Conservation (phyloP, 2,113 vertebrate species). For the Hippocampus abdominalis region DNA sequence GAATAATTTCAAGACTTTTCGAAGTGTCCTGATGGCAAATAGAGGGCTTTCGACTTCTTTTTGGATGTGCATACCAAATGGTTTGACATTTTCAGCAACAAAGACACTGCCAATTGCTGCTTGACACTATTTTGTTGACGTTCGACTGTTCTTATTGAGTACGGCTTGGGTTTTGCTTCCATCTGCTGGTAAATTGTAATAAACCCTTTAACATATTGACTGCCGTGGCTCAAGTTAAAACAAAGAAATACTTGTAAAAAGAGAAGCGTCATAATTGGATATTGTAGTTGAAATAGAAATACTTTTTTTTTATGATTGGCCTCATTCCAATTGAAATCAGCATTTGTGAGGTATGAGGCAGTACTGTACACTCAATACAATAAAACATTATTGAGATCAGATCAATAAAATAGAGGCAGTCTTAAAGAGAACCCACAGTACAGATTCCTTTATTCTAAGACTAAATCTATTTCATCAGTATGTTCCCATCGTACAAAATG, state of each 20-base stretch:
- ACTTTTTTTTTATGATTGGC: not conserved
- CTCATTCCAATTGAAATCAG: not conserved
- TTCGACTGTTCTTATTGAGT: not conserved
- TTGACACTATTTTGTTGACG: not conserved
- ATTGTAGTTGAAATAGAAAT: not conserved
- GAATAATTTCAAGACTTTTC: not conserved
- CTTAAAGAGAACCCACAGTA: not conserved
- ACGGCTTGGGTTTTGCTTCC: conserved; percentile 37
- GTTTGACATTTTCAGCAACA: not conserved
- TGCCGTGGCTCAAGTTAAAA: not conserved
- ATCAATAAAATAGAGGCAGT: not conserved
- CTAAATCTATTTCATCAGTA: not conserved
- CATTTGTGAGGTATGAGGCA: not conserved
- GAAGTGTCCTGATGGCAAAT: not conserved
- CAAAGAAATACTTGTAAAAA: not conserved
- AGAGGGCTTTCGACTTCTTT: not conserved
- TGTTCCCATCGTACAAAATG: not conserved
- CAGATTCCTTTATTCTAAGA: not conserved
- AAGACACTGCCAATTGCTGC: not conserved
- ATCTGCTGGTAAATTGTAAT: conserved; percentile 44
- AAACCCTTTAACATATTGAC: not conserved
- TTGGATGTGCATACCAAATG: not conserved
- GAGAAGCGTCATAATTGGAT: not conserved
- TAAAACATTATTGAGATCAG: not conserved
- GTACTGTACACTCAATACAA: not conserved